phyloP scores from a whole-genome alignment of 2,888 invertebrate genomes.

The Adineta ricciae region DNA sequence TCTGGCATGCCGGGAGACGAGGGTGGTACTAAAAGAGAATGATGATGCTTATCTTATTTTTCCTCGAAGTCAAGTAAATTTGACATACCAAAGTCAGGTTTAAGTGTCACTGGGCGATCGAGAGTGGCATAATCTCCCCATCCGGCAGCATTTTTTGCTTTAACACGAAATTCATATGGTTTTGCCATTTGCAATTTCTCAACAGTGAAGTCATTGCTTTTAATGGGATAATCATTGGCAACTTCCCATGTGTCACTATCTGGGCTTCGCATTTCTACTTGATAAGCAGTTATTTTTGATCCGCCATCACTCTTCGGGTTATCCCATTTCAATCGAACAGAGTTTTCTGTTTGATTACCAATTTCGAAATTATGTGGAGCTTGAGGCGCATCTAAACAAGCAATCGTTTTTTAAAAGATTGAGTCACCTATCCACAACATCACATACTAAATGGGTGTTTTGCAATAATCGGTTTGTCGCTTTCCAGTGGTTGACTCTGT shows the following conservation, averaged over 20 bases:
- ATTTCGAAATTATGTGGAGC: conserved; percentile 62
- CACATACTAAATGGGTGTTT: conserved; percentile 80
- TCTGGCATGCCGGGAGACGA: conserved; percentile 80
- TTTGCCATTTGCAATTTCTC: conserved; percentile 63
- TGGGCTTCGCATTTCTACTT: conserved; percentile 65
- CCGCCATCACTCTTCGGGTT: conserved; percentile 84
- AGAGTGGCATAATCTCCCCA: conserved; percentile 80
- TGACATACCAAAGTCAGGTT: conserved; percentile 59
- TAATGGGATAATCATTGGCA: conserved; percentile 58
- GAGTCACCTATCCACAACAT: not conserved
- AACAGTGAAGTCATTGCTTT: conserved; percentile 60
- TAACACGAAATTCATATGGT: conserved; percentile 83
- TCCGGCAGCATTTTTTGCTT: conserved; percentile 91
- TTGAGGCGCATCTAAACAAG: conserved; percentile 66
- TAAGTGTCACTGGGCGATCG: conserved; percentile 71
- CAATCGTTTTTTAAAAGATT: not conserved
- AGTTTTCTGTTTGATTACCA: conserved; percentile 73
- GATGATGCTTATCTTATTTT: not conserved
- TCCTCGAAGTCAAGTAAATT: not conserved
- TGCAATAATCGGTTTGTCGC: conserved; percentile 75
- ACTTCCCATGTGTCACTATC: conserved; percentile 63
- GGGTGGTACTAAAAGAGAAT: conserved; percentile 58
- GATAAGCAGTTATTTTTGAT: conserved; percentile 82
- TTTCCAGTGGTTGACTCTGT: conserved; percentile 78
- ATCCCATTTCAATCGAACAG: conserved; percentile 81